Conservation (phyloP, 2,888 invertebrate species). For the Cybosia mesomella region DNA sequence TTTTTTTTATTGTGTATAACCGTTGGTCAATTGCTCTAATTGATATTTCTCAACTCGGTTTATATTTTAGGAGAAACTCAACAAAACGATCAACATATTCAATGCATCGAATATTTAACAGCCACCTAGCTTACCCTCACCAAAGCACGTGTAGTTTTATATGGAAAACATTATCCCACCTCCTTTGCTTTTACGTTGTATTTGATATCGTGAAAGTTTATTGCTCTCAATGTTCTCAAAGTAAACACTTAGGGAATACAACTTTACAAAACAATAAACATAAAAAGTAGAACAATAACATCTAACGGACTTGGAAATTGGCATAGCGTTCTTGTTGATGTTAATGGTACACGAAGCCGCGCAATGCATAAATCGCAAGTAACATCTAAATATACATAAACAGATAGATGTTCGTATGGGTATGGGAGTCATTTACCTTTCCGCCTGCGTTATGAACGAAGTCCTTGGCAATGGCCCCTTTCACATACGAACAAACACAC, state of each 20-base stretch:
- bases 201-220: conserved; percentile 48
- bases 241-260: conserved; percentile 35
- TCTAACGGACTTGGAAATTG: conserved; percentile 46
- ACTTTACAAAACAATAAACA: conserved; percentile 48
- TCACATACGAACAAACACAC: conserved; percentile 73
- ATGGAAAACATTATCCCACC: conserved; percentile 33
- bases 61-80: neutral
- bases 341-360: conserved; percentile 33
- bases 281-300: conserved; percentile 52
- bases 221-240: conserved; percentile 38
- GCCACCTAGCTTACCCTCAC: conserved; percentile 10
- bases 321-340: conserved; percentile 31
- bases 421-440: conserved; percentile 78
- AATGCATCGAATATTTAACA: conserved; percentile 21
- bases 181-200: conserved; percentile 35
- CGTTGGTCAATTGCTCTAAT: neutral
- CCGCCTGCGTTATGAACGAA: conserved; percentile 68
- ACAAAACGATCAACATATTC: conserved; percentile 9
- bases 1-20: neutral
- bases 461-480: conserved; percentile 83
- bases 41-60: neutral
- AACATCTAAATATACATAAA: conserved; percentile 39
- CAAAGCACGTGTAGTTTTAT: conserved; percentile 23
- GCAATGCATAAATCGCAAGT: conserved; percentile 30
- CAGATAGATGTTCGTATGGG: conserved; percentile 45